phyloP scores from a whole-genome alignment of 2,113 vertebrate genomes.

The Oplegnathus fasciatus region DNA sequence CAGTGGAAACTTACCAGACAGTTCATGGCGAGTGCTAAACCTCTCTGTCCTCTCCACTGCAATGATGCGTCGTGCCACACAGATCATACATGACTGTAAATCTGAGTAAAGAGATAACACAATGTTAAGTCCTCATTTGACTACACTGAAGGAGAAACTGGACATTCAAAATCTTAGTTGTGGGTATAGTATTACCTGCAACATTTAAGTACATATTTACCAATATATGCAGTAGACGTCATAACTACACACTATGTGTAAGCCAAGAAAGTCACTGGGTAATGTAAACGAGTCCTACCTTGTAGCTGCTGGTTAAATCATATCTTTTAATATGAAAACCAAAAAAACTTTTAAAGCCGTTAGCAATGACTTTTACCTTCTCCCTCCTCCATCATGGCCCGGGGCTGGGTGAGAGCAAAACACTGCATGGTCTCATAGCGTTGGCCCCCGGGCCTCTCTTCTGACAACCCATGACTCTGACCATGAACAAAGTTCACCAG shows the following conservation, averaged over 20 bases:
- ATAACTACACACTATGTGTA: background rate
- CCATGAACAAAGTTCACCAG: slow-evolving; percentile 89
- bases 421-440: slow-evolving; percentile 99
- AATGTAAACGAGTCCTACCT: background rate
- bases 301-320: background rate
- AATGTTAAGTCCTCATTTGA: background rate
- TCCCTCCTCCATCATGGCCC: slow-evolving; percentile 98
- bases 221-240: background rate
- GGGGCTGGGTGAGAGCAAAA: slow-evolving; percentile 96
- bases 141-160: background rate
- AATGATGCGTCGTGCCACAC: slow-evolving; percentile 94
- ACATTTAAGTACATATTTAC: background rate
- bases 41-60: slow-evolving; percentile 93
- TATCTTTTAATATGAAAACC: background rate
- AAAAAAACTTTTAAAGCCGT: background rate
- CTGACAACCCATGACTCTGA: slow-evolving; percentile 78
- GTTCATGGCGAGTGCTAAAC: slow-evolving; percentile 96
- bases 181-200: background rate
- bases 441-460: slow-evolving; percentile 86
- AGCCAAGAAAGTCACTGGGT: no score
- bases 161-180: background rate
- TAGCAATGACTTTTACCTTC: slow-evolving; percentile 87
- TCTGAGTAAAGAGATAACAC: slow-evolving; percentile 81
- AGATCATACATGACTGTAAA: slow-evolving; percentile 99
- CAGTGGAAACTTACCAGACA: slow-evolving; percentile 89